phyloP scores from a whole-genome alignment of 1,140 invertebrate genomes.

The Drosophila paulistorum region DNA sequence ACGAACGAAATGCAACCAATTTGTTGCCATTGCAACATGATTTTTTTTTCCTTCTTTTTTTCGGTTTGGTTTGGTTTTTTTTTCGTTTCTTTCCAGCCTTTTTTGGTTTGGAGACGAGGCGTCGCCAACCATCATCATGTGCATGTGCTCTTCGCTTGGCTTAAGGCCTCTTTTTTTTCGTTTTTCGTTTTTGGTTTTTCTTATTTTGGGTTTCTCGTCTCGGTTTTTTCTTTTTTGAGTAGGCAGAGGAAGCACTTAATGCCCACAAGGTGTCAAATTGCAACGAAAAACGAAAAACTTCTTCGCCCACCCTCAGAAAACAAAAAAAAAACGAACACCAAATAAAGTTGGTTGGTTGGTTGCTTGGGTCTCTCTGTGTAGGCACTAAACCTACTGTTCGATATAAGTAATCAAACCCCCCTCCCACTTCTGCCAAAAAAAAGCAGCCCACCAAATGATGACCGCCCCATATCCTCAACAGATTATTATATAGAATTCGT shows the following conservation, averaged over 20 bases:
- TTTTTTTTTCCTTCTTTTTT: conserved; percentile 6
- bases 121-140: conserved; percentile 37
- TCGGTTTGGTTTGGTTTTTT: neutral
- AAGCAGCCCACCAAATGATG: neutral
- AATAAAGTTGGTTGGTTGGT: conserved; percentile 28
- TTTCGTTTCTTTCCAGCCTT: conserved; percentile 36
- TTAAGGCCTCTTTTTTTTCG: conserved; percentile 11
- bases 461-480: neutral
- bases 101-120: conserved; percentile 64
- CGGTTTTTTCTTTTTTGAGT: conserved; percentile 42
- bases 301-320: conserved; percentile 64
- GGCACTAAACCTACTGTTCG: conserved; percentile 42
- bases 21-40: conserved; percentile 69
- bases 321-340: conserved; percentile 22
- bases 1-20: conserved; percentile 79
- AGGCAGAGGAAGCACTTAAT: conserved; percentile 82
- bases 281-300: conserved; percentile 51
- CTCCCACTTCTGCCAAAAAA: neutral
- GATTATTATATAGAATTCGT: conserved; percentile 33
- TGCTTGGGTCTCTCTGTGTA: conserved; percentile 15
- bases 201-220: conserved; percentile 14
- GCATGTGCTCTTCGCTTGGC: conserved; percentile 20
- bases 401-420: neutral
- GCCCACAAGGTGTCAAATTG: conserved; percentile 83
- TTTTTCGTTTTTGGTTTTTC: conserved; percentile 2